Percentiles rank a stretch among this genome's conserved stretches.
phyloP scores from a whole-genome alignment of 2,888 invertebrate genomes.

The Bellardia pandia region DNA sequence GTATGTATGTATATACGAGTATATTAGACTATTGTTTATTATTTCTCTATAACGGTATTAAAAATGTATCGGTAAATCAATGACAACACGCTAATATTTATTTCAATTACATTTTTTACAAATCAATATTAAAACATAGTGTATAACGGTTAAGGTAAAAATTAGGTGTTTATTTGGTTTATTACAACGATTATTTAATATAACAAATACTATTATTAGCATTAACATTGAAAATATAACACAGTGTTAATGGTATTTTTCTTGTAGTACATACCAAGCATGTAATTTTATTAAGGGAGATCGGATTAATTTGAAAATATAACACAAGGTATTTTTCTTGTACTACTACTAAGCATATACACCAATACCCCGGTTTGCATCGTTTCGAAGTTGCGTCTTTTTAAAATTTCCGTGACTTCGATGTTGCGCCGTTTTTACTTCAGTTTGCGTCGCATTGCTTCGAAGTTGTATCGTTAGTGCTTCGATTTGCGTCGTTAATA shows the following conservation, averaged over 20 bases:
- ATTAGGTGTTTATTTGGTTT: constrained; percentile 8
- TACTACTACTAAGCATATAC: no score
- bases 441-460: no score
- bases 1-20: no score
- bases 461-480: no score
- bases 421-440: no score
- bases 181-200: constrained; percentile 4
- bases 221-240: constrained; percentile 66
- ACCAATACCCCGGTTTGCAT: no score
- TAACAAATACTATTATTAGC: constrained; percentile 28
- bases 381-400: no score
- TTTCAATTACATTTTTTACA: neutral
- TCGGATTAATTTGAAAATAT: neutral
- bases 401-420: no score
- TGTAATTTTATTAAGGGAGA: constrained; percentile 11
- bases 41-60: neutral
- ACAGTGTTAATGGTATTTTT: constrained; percentile 47
- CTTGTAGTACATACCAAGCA: constrained; percentile 28
- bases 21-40: no score
- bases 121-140: constrained; percentile 14
- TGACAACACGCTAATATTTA: constrained; percentile 1
- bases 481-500: no score
- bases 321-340: no score
- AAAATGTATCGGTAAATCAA: neutral
- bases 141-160: constrained; percentile 22